Evolutionary conservation across 2,797 vertebrate species (phyloP).

Genomic region (Atherinosoma microstoma): DNA sequence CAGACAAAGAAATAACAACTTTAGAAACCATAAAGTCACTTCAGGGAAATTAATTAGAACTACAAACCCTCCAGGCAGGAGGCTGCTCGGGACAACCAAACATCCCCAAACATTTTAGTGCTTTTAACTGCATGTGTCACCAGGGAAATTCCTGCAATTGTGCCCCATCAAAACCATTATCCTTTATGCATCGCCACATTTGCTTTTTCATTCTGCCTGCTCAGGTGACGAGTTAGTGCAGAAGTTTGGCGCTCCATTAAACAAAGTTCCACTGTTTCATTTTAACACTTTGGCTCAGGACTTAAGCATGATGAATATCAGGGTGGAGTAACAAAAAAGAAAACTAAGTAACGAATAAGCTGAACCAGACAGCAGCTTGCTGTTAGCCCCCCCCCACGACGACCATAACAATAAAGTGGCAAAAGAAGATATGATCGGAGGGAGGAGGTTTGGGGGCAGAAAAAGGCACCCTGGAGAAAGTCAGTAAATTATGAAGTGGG

Average conservation of each 20-base stretch:
- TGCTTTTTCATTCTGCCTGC: constrained; percentile 53
- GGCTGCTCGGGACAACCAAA: constrained; percentile 60
- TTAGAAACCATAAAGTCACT: constrained; percentile 70
- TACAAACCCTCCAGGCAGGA: constrained; percentile 61
- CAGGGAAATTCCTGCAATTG: constrained; percentile 73
- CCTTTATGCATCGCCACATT: constrained; percentile 74
- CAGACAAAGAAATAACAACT: constrained; percentile 63
- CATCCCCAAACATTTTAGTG: constrained; percentile 74
- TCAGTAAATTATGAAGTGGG: constrained; percentile 75
- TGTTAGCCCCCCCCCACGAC: constrained; percentile 62
- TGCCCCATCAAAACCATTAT: constrained; percentile 66
- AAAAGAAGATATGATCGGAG: constrained; percentile 69
- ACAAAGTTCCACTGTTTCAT: constrained; percentile 63
- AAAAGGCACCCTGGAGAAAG: constrained; percentile 71
- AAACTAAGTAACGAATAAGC: constrained; percentile 53
- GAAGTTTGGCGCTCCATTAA: constrained; percentile 69
- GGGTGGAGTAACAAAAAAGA: constrained; percentile 22
- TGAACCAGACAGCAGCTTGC: constrained; percentile 39
- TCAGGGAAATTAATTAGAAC: constrained; percentile 76
- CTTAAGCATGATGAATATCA: constrained; percentile 63
- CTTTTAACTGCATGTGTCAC: constrained; percentile 73
- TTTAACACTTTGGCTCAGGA: constrained; percentile 58
- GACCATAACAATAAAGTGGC: constrained; percentile 76
- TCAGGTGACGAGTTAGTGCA: constrained; percentile 51
- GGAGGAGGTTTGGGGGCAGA: constrained; percentile 60